Evolutionary conservation across 2,888 invertebrate species (phyloP).

Genomic region (Galeruca laticollis): DNA sequence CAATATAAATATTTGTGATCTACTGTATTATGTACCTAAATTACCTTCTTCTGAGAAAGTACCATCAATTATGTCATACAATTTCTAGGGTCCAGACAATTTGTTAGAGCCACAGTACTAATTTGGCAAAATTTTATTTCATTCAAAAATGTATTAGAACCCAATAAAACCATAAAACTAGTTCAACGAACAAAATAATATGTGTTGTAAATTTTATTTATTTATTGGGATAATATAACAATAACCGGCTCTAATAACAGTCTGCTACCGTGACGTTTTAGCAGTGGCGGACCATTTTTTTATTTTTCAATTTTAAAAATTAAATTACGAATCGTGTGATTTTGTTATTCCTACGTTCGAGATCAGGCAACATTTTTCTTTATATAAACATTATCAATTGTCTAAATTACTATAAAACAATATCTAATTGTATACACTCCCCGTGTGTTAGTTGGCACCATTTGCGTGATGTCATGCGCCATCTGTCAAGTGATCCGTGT

Average conservation of each 20-base stretch:
- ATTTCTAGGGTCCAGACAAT: not conserved
- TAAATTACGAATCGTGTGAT: too few species aligned
- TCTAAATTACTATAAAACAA: too few species aligned
- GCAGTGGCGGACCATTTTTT: constrained; percentile 27
- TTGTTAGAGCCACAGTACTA: constrained; percentile 29
- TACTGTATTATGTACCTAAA: not conserved
- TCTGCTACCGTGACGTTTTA: constrained; percentile 46
- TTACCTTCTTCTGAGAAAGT: not conserved
- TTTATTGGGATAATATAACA: constrained; percentile 46
- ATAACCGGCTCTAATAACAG: constrained; percentile 44
- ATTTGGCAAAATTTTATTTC: constrained; percentile 36
- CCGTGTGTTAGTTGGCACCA: too few species aligned
- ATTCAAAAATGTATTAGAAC: constrained; percentile 36
- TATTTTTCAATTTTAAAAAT: too few species aligned
- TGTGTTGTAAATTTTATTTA: constrained; percentile 47
- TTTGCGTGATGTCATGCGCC: too few species aligned
- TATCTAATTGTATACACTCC: too few species aligned
- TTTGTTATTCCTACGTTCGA: too few species aligned
- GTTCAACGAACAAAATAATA: constrained; percentile 47
- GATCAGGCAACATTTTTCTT: too few species aligned
- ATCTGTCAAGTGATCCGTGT: too few species aligned
- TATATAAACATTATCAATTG: too few species aligned
- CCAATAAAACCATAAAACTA: constrained; percentile 49
- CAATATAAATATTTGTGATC: constrained; percentile 5
- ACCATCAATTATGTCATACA: constrained; percentile 3